These are phyloP conservation scores for Whitmania pigra DNA, from an alignment of 1,140 invertebrate species.

Conservation along the genomic window DNA sequence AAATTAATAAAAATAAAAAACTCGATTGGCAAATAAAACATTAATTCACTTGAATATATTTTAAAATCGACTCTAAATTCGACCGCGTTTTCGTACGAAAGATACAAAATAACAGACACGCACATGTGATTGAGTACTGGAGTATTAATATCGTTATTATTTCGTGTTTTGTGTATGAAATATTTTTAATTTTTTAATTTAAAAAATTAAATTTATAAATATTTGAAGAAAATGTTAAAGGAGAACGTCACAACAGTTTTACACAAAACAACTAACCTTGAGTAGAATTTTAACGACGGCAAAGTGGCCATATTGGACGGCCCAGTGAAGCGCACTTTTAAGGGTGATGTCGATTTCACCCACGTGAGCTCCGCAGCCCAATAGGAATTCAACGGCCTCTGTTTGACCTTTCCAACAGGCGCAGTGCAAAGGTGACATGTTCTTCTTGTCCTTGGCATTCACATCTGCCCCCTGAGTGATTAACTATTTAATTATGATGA, in stretches of 20 bases:
- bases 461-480: conserved; percentile 25
- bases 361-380: conserved; percentile 24
- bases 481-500: background rate
- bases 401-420: conserved; percentile 26
- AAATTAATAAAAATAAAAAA: too few relatives aligned
- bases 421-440: conserved; percentile 24
- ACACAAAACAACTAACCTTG: conserved; percentile 9
- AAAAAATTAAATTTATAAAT: too few relatives aligned
- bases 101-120: too few relatives aligned
- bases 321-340: conserved; percentile 26
- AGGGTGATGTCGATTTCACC: conserved; percentile 22
- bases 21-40: too few relatives aligned
- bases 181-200: background rate
- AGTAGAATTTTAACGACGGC: conserved; percentile 18
- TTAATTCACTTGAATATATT: too few relatives aligned
- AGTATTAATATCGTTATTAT: background rate
- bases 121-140: too few relatives aligned
- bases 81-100: too few relatives aligned
- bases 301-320: conserved; percentile 25
- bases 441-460: conserved; percentile 26
- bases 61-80: too few relatives aligned
- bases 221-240: too few relatives aligned
- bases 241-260: too few relatives aligned
- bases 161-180: background rate
- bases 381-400: conserved; percentile 21